Percentiles rank a stretch among this genome's conserved stretches.
Evolutionary conservation across 2,888 invertebrate genomes (phyloP).

Genomic region (Beris morrisii): DNA sequence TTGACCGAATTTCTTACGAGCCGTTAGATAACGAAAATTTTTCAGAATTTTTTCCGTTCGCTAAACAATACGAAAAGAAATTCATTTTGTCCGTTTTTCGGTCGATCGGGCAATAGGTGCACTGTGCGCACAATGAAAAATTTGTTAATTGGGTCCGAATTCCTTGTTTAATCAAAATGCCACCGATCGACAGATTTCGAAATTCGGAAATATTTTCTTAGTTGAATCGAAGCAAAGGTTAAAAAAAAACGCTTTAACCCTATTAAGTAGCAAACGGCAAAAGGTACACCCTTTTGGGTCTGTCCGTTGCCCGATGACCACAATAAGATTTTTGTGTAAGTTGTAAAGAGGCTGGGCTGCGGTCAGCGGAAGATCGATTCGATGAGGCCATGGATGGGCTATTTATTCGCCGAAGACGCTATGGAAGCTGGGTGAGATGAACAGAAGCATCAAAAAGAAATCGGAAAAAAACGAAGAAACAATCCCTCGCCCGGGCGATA

Average conservation of each 20-base stretch:
- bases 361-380: constrained; percentile 2
- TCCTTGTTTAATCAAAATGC: constrained; percentile 35
- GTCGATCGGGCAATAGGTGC: constrained; percentile 25
- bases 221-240: constrained; percentile 17
- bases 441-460: constrained; percentile 29
- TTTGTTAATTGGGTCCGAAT: constrained; percentile 37
- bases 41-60: no score
- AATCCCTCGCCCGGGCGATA: constrained; percentile 5
- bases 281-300: constrained; percentile 21
- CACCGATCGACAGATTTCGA: constrained; percentile 34
- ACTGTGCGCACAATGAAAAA: constrained; percentile 41
- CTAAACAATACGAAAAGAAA: no score
- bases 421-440: constrained; percentile 16
- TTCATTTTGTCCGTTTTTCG: no score
- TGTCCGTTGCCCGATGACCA: constrained; percentile 14
- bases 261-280: constrained; percentile 11
- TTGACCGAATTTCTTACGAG: no score
- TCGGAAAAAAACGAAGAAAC: constrained; percentile 19
- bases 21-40: no score
- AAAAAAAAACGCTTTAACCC: constrained; percentile 14
- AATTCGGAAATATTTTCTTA: constrained; percentile 30
- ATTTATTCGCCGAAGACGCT: no score
- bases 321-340: constrained; percentile 17
- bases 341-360: constrained; percentile 20
- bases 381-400: no score